Evolutionary conservation across 1,140 invertebrate genomes (phyloP), one percentile per base, ranked within the genome.

Genomic region (Marisa cornuarietis): DNA sequence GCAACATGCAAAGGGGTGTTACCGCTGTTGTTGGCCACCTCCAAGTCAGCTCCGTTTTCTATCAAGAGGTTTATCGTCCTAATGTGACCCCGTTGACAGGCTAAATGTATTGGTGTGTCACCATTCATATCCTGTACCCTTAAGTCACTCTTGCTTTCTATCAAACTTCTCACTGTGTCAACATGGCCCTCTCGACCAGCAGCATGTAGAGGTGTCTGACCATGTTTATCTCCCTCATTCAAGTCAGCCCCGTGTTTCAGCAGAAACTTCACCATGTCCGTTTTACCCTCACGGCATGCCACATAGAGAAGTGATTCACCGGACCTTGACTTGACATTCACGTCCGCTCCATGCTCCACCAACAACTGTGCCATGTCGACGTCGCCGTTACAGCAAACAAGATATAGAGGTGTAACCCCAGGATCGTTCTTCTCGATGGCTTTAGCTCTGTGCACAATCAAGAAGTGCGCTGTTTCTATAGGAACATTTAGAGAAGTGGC

Each of bases 141-240:
- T n/a, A n/a, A n/a, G n/a, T n/a, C n/a, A n/a, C n/a, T n/a, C 77
- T 95, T 95, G 82, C 94, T 93, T 73, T 93, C 91, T 42, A 86
- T 49, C 11, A 86, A 80, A 13, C 77, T 24, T 65, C 78, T 72
- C 11, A 82, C 82, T 10, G 95, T 94, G 76, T 95, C 93, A 86
- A 95, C 94, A 88, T 97, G 96, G 0, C 96, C 95, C 31, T 54
- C 96, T 75, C 81, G 82, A 61, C 83, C 77, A 20, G 86, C 85
- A 66, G 84, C 79, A 80, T 83, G 84, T 16, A 90, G 79, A 20
- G 88, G 77, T 22, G 86, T 88, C 77, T 90, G 85, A 16, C 85
- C 84, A 62, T 83, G 78, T 20, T 68, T 81, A 68, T 96, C 95
- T 69, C 94, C 93, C 85, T 96, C 95, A 91, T 98, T 95, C 11